Conservation (phyloP, 2,113 vertebrate species). For the Salvelinus namaycush region DNA sequence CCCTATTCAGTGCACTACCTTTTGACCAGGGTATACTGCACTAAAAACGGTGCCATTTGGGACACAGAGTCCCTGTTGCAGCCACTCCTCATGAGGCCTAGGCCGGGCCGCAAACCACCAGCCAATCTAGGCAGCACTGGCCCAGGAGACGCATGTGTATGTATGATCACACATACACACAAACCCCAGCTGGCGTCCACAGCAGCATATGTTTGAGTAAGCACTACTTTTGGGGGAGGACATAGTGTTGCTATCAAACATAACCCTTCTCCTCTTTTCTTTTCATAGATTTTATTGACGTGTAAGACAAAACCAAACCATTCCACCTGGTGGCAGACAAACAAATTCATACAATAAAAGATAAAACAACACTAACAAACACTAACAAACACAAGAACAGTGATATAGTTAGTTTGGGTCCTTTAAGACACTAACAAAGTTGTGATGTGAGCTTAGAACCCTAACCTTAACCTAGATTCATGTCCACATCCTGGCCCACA, state of each 20-base stretch:
- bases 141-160: conserved; percentile 39
- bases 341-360: no score
- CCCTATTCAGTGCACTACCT: no score
- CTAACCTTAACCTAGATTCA: no score
- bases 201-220: conserved; percentile 34
- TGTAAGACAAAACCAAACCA: no score
- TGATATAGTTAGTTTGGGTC: conserved; percentile 14
- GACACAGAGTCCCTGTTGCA: no score
- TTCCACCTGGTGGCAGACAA: no score
- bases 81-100: background rate
- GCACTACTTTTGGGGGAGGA: conserved; percentile 12
- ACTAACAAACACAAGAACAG: no score
- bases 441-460: conserved; percentile 10
- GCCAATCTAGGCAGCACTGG: conserved; percentile 54
- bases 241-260: background rate
- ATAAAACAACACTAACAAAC: no score
- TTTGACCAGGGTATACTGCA: background rate
- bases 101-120: conserved; percentile 60
- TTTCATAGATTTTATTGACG: no score
- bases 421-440: conserved; percentile 50
- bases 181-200: conserved; percentile 32
- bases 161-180: background rate
- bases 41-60: no score
- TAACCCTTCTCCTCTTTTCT: no score
- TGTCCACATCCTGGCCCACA: no score